Base-by-base conservation (phyloP, 2,113 vertebrate genomes). In the Athene cunicularia region DNA sequence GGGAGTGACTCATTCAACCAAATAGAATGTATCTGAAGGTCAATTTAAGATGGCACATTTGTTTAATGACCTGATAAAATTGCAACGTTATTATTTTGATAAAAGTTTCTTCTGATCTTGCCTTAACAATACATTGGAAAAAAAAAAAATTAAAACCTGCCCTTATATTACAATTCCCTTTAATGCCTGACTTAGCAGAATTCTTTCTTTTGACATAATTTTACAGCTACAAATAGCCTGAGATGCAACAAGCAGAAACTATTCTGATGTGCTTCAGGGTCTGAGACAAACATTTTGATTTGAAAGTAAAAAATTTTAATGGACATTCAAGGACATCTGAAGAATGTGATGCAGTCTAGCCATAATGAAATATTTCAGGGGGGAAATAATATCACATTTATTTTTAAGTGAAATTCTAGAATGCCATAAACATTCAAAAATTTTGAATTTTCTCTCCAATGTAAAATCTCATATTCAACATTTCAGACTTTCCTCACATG, bases 1-100 rank as follows among this genome's bases (percentile, higher is more conserved):
- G 41, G 30, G 73, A 95, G 52, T 41, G 26, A 93, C 21, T 43
- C 50, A 35, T 80, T 92, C 39, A 95, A 75, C 15, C 21, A 90
- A 79, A 52, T 1, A 77, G 39, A 81, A 23, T 86, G n/a, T 50
- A 43, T 88, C 28, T 94, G 68, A 89, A 95, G 72, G 66, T 89
- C 72, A 93, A 67, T 88, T 94, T 86, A 81, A 24, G 73, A 60
- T 18, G 7, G 23, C 7, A n/a, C 7, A 26, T 59, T 90, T 67
- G 21, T 86, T 92, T 95, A n/a, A 37, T 80, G 86, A 79, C 33
- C 59, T 95, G 74, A 74, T 88, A 93, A 96, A 95, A 90, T 32
- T 80, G 24, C 20, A 83, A 0, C 81, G 33, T 45, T 58, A 39
- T 94, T 84, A 9, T 91, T 90, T 55, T 91, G 39, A 86, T 93